Percentiles rank a stretch among this genome's conserved stretches.
These are phyloP conservation scores for Brotula barbata DNA, from an alignment of 2,797 vertebrate genomes.

Conservation along the genomic window DNA sequence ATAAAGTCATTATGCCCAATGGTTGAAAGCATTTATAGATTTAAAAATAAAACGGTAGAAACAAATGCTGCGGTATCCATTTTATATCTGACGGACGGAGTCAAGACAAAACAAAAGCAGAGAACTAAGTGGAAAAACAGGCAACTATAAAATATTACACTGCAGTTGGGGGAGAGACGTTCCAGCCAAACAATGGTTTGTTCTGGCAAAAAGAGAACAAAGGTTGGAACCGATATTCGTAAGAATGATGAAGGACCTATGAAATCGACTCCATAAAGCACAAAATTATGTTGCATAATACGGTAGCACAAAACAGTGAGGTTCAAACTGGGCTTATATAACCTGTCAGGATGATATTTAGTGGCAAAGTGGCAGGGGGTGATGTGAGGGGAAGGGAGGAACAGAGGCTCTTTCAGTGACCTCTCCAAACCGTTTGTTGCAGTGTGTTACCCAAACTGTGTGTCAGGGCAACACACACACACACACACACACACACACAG, in stretches of 20 bases:
- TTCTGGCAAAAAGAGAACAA: conserved; percentile 13
- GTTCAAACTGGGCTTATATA: conserved; percentile 64
- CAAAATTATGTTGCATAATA: conserved; percentile 28
- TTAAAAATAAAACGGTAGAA: background rate
- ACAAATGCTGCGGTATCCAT: background rate
- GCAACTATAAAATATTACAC: conserved; percentile 15
- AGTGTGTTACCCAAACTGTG: conserved; percentile 39
- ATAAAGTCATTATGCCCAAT: conserved; percentile 11
- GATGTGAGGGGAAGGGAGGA: conserved; percentile 56
- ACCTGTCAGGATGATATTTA: conserved; percentile 72
- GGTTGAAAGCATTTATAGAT: no score
- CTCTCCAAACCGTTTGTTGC: conserved; percentile 72
- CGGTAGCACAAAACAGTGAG: conserved; percentile 27
- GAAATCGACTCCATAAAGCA: conserved; percentile 28
- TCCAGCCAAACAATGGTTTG: conserved; percentile 3
- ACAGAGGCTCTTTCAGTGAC: conserved; percentile 69
- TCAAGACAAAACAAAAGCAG: conserved; percentile 18
- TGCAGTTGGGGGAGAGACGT: conserved; percentile 7
- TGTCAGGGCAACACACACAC: conserved; percentile 42
- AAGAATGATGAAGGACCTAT: conserved; percentile 26
- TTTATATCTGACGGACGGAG: conserved; percentile 15
- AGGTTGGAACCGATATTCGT: conserved; percentile 12
- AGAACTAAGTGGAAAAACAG: conserved; percentile 6
- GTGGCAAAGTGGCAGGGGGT: conserved; percentile 57
- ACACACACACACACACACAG: conserved; percentile 24